These are phyloP conservation scores for Eupeodes latifasciatus DNA, from an alignment of 2,888 invertebrate species.

Conservation along the genomic window DNA sequence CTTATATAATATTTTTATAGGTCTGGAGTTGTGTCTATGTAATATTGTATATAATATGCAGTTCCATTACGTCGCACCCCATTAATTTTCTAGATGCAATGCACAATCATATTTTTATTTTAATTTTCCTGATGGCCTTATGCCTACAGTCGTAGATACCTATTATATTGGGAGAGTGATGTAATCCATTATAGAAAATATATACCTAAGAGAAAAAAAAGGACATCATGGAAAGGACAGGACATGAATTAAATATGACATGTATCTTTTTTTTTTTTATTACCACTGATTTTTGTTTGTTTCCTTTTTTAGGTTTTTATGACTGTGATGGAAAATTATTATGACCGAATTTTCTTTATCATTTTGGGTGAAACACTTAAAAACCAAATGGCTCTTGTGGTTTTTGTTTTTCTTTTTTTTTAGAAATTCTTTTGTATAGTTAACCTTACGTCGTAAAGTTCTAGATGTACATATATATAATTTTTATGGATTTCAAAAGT, in stretches of 20 bases:
- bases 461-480: too few relatives aligned
- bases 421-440: background rate
- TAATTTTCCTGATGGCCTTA: conserved; percentile 27
- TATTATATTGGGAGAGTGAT: conserved; percentile 49
- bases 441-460: background rate
- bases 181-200: conserved; percentile 60
- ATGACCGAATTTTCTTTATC: background rate
- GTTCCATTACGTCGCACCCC: conserved; percentile 73
- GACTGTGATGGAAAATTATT: conserved; percentile 1
- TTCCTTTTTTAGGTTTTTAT: conserved; percentile 20
- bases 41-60: conserved; percentile 33
- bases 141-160: conserved; percentile 40
- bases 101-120: conserved; percentile 37
- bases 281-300: conserved; percentile 29
- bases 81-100: conserved; percentile 68
- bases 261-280: conserved; percentile 50
- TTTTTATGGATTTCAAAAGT: too few relatives aligned
- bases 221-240: conserved; percentile 60
- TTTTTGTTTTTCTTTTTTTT: background rate
- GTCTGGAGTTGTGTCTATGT: background rate
- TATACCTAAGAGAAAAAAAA: conserved; percentile 9
- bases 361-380: background rate
- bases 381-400: background rate
- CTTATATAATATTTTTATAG: conserved; percentile 1
- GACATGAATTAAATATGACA: conserved; percentile 74